phyloP scores from a whole-genome alignment of 2,113 vertebrate genomes.

The Sigmodon hispidus region DNA sequence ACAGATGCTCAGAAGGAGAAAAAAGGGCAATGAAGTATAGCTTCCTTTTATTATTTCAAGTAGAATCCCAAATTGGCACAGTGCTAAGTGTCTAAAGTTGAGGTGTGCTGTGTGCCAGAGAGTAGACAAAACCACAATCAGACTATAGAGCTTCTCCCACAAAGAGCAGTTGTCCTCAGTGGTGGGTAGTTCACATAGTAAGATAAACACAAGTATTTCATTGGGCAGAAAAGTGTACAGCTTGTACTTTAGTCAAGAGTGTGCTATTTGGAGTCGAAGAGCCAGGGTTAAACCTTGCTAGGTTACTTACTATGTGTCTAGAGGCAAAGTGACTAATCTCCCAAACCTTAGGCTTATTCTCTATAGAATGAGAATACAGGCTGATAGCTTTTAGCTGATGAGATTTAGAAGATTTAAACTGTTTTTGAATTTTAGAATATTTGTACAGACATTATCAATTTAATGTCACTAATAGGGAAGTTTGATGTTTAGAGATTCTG shows the following conservation, averaged over 20 bases:
- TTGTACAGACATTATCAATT: background rate
- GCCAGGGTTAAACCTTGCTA: background rate
- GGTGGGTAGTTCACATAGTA: background rate
- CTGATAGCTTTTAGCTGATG: background rate
- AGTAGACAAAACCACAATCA: background rate
- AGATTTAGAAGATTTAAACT: background rate
- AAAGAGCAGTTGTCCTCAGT: background rate
- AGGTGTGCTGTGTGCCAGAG: background rate
- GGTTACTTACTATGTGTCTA: background rate
- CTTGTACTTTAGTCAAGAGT: background rate
- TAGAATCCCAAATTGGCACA: background rate
- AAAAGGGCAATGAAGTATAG: background rate
- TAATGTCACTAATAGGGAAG: background rate
- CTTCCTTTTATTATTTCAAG: constrained; percentile 43
- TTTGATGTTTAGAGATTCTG: background rate
- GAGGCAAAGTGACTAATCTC: background rate
- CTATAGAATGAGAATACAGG: background rate
- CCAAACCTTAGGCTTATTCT: constrained; percentile 15
- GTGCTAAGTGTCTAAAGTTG: background rate
- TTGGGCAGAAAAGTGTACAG: background rate
- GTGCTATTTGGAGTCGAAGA: background rate
- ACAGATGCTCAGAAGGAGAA: background rate
- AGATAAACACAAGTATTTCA: background rate
- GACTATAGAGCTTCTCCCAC: background rate
- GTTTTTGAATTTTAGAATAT: background rate